Evolutionary conservation across 2,888 invertebrate species (phyloP).

Genomic region (Cyaniris semiargus): DNA sequence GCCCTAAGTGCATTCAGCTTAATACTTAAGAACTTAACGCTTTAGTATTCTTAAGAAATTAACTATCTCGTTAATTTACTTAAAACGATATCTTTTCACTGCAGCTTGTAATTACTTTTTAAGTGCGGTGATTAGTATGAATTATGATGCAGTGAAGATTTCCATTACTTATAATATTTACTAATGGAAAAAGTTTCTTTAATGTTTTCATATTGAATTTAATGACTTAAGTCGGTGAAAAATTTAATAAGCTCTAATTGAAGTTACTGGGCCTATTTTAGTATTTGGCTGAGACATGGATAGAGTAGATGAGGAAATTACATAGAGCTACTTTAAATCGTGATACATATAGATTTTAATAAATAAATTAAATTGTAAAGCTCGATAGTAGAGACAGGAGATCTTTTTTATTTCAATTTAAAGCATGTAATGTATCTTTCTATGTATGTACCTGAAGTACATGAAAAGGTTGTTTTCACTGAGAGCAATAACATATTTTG

Average conservation of each 20-base stretch:
- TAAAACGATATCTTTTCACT: not conserved
- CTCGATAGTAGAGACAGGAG: no score
- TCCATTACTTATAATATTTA: not conserved
- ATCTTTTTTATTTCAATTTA: not conserved
- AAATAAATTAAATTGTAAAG: no score
- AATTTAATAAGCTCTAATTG: no score
- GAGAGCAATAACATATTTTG: no score
- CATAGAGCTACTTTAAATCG: no score
- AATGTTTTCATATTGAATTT: not conserved
- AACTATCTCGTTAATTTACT: not conserved
- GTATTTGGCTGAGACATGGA: no score
- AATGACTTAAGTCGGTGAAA: not conserved
- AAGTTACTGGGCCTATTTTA: no score
- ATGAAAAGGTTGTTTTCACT: no score
- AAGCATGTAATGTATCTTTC: not conserved
- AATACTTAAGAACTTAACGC: not conserved
- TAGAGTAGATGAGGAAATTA: no score
- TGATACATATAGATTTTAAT: no score
- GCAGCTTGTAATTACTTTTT: not conserved
- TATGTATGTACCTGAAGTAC: no score
- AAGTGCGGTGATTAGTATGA: not conserved
- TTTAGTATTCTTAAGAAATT: no score
- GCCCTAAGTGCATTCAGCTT: not conserved
- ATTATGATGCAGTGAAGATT: not conserved
- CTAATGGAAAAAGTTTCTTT: not conserved